Evolutionary conservation across 30 jellyfish, hydroid and myxozoan species (phyloP), one percentile per base, ranked within the genome.

Genomic region (Hydractinia echinata): DNA sequence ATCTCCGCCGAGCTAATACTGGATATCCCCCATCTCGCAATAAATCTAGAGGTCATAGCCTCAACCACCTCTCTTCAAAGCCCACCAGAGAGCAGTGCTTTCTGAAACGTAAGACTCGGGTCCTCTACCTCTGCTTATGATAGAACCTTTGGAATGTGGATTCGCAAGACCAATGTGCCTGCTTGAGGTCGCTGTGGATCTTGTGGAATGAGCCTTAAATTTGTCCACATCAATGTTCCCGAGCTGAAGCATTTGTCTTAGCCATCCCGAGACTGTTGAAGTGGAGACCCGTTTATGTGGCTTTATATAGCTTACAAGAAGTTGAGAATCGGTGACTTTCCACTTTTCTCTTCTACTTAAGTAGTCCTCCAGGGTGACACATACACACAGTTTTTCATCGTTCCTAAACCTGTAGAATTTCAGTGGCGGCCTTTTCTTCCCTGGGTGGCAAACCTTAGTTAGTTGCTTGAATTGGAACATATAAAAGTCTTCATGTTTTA

Each of bases 211-310:
- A 9, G n/a, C n/a, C n/a, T n/a, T n/a, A n/a, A n/a, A n/a, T n/a
- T n/a, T n/a, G n/a, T n/a, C n/a, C n/a, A n/a, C 68, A 56, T 56
- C 68, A 9, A 56, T 56, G 13, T 15, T 15, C 15, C 13, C 68
- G 13, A 56, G 15, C 10, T 9, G 15, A 9, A 56, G 15, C 13
- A 50, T 71, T 71, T 71, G 55, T 71, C 55, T 20, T 58, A 71
- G 60, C 68, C 81, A 71, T 71, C 81, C 53, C 4, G 81, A 71
- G 81, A 20, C 53, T 15, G 81, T 71, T 13, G 78, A 67, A 67
- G 78, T 13, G 50, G 50, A 15, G 20, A 67, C 78, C 50, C 51
- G 51, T 20, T 67, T 67, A 13, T 67, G 78, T 13, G 78, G 78
- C 14, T 67, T 9, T 8, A 67, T 20, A 67, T 67, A 19, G 77